Conservation (phyloP, 64 coral and sea anemone species). For the Stichodactyla mertensii region DNA sequence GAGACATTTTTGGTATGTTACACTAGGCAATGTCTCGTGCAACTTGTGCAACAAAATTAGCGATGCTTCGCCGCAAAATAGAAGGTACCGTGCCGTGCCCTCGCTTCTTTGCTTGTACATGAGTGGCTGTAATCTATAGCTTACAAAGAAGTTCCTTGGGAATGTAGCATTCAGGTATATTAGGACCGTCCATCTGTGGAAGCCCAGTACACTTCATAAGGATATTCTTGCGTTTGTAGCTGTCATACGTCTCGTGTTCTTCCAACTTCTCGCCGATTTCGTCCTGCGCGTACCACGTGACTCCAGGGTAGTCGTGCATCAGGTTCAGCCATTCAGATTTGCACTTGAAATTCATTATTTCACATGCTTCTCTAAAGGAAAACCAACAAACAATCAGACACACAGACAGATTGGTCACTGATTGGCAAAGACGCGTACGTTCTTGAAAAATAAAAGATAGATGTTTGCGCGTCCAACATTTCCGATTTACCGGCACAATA, state of each 20-base stretch:
- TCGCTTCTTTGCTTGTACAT: no score
- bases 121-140: background rate
- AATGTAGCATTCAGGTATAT: conserved; percentile 66
- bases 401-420: no score
- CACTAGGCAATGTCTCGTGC: no score
- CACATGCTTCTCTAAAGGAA: conserved; percentile 50
- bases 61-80: no score
- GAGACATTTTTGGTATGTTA: no score
- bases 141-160: conserved; percentile 30
- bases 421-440: no score
- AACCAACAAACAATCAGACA: background rate
- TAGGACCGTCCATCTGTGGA: conserved; percentile 44
- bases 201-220: conserved; percentile 59
- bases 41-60: no score
- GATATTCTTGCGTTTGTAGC: background rate
- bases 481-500: no score
- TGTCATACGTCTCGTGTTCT: background rate
- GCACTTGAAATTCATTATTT: conserved; percentile 46
- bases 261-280: conserved; percentile 27
- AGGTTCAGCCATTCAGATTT: conserved; percentile 40
- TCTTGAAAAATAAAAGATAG: no score
- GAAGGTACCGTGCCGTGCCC: no score
- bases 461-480: no score
- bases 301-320: conserved; percentile 29
- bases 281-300: conserved; percentile 60